phyloP scores from a whole-genome alignment of 2,797 vertebrate genomes.

The Apogon talboti region DNA sequence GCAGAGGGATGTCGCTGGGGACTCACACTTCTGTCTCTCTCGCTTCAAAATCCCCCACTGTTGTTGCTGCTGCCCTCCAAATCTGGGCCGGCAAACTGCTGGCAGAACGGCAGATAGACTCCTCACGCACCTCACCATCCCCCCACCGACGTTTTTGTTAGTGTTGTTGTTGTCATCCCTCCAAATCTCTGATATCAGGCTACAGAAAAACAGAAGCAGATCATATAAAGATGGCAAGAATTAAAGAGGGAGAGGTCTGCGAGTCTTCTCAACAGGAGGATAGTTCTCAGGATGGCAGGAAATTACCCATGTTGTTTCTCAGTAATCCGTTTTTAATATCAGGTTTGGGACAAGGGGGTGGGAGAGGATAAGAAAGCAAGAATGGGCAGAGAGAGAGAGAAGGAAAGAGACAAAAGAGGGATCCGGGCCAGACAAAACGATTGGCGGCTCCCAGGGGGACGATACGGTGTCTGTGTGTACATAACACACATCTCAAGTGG shows the following conservation, averaged over 20 bases:
- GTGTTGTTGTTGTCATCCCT: slow-evolving; percentile 36
- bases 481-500: slow-evolving; percentile 66
- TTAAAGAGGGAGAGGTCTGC: slow-evolving; percentile 33
- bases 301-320: slow-evolving; percentile 74
- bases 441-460: slow-evolving; percentile 56
- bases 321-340: slow-evolving; percentile 84
- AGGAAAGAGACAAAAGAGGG: slow-evolving; percentile 63
- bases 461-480: slow-evolving; percentile 62
- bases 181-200: slow-evolving; percentile 22
- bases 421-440: slow-evolving; percentile 68
- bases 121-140: slow-evolving; percentile 36
- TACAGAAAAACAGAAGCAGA: slow-evolving; percentile 9
- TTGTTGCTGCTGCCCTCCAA: slow-evolving; percentile 61
- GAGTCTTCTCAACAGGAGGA: slow-evolving; percentile 48
- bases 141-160: slow-evolving; percentile 28
- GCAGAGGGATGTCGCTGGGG: slow-evolving; percentile 48
- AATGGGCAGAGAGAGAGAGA: slow-evolving; percentile 14
- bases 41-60: slow-evolving; percentile 28
- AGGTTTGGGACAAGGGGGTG: slow-evolving; percentile 55
- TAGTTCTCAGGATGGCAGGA: slow-evolving; percentile 70
- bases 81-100: slow-evolving; percentile 50
- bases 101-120: slow-evolving; percentile 39
- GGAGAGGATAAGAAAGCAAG: slow-evolving; percentile 35
- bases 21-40: slow-evolving; percentile 53
- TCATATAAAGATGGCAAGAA: slow-evolving; percentile 7